Conservation (phyloP, 2,888 invertebrate species). For the Campoplex nolae region DNA sequence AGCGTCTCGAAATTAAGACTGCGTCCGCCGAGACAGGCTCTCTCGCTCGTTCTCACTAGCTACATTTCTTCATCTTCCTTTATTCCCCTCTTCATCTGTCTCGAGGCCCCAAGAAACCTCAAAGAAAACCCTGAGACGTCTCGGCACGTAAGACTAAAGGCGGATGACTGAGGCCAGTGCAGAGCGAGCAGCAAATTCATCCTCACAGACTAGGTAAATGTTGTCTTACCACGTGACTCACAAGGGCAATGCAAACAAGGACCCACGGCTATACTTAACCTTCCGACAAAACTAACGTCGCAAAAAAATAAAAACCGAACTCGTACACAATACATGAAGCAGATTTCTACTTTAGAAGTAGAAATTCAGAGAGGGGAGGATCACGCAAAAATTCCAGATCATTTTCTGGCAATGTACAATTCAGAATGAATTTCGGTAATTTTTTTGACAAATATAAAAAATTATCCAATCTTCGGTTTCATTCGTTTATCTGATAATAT, state of each 20-base stretch:
- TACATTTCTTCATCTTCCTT: not conserved
- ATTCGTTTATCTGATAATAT: no score
- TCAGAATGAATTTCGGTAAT: no score
- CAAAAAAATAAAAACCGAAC: conserved; percentile 54
- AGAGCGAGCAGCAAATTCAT: conserved; percentile 36
- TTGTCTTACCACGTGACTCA: conserved; percentile 74
- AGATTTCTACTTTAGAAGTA: no score
- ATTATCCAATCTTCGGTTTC: no score
- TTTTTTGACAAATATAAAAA: no score
- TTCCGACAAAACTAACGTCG: conserved; percentile 60
- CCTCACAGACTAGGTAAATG: conserved; percentile 73
- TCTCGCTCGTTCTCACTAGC: not conserved
- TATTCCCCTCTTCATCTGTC: conserved; percentile 8
- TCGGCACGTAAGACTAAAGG: conserved; percentile 28
- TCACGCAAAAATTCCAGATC: not conserved
- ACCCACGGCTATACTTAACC: conserved; percentile 75
- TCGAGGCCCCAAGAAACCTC: conserved; percentile 64
- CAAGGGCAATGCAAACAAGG: conserved; percentile 73
- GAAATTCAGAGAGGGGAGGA: conserved; percentile 1
- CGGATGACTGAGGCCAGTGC: conserved; percentile 6
- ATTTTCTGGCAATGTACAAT: no score
- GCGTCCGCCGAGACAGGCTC: conserved; percentile 31
- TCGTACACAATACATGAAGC: conserved; percentile 9
- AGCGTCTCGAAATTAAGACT: conserved; percentile 60
- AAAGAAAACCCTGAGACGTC: conserved; percentile 67